Evolutionary conservation across 2,888 invertebrate genomes (phyloP).

Genomic region (Tromatobia lineatoria): DNA sequence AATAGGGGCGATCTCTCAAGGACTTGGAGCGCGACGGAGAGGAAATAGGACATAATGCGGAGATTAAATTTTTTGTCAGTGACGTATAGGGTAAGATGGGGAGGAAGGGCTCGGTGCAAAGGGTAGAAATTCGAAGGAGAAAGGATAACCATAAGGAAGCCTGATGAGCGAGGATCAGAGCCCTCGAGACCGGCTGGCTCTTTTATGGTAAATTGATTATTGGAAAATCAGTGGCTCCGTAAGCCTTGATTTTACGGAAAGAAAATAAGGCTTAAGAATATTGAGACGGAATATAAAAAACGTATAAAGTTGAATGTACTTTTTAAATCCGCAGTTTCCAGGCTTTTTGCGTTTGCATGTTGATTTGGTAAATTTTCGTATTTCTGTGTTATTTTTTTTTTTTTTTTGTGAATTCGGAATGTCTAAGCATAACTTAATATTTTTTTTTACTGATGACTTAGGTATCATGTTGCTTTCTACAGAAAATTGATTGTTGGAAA

Average conservation of each 20-base stretch:
- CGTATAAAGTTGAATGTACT: not conserved
- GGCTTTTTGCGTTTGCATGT: not conserved
- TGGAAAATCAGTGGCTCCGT: conserved; percentile 46
- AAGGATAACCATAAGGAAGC: conserved; percentile 21
- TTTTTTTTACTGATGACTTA: too few species aligned
- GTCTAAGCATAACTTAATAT: too few species aligned
- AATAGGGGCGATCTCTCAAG: conserved; percentile 14
- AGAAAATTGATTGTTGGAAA: too few species aligned
- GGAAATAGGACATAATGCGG: conserved; percentile 44
- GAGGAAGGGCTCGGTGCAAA: conserved; percentile 13
- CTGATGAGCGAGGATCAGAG: conserved; percentile 38
- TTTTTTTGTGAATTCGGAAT: too few species aligned
- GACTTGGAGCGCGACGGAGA: conserved; percentile 8
- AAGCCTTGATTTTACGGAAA: conserved; percentile 38
- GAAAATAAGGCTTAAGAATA: conserved; percentile 39
- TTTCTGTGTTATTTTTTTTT: not conserved
- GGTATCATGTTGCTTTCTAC: too few species aligned
- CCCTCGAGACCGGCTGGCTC: conserved; percentile 27
- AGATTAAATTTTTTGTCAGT: conserved; percentile 56
- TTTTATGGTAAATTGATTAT: conserved; percentile 61
- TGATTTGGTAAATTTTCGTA: not conserved
- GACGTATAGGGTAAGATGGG: conserved; percentile 36
- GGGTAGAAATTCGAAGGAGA: conserved; percentile 5
- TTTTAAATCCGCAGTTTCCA: not conserved
- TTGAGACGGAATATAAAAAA: not conserved